These are phyloP conservation scores for Oceanodroma tethys DNA, from an alignment of 2,113 vertebrate genomes.

Conservation along the genomic window DNA sequence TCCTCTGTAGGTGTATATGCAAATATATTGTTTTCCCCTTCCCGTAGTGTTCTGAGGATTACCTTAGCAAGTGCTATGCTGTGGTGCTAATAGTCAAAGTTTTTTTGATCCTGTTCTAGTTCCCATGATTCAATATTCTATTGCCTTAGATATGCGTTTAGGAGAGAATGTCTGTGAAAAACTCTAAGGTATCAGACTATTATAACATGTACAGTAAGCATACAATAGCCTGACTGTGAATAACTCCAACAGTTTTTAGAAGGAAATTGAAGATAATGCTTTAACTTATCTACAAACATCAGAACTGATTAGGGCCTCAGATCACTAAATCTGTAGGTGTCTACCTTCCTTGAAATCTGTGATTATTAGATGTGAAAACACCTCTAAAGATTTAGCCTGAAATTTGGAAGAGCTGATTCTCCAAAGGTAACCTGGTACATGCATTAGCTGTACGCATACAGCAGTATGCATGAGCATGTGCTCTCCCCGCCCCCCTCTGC, in stretches of 20 bases:
- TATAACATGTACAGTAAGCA: background rate
- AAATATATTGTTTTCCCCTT: background rate
- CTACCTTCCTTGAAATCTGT: background rate
- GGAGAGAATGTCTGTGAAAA: background rate
- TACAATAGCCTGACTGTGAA: background rate
- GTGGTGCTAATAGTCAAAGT: background rate
- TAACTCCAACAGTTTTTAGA: background rate
- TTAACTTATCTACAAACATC: background rate
- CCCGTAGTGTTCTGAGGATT: background rate
- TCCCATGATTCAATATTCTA: background rate
- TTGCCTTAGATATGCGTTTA: background rate
- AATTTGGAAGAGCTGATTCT: background rate
- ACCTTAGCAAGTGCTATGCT: background rate
- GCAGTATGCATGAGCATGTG: too few species aligned
- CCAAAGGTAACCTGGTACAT: background rate
- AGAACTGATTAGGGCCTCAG: background rate
- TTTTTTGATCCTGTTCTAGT: background rate
- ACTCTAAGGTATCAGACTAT: background rate
- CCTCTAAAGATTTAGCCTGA: background rate
- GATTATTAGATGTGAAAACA: background rate
- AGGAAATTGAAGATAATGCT: background rate
- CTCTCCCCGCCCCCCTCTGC: rapidly evolving
- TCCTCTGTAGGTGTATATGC: background rate
- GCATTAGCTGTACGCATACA: background rate
- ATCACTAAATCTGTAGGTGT: background rate